Base-by-base conservation (phyloP, 1,140 invertebrate genomes). In the Drosophila melanogaster region DNA sequence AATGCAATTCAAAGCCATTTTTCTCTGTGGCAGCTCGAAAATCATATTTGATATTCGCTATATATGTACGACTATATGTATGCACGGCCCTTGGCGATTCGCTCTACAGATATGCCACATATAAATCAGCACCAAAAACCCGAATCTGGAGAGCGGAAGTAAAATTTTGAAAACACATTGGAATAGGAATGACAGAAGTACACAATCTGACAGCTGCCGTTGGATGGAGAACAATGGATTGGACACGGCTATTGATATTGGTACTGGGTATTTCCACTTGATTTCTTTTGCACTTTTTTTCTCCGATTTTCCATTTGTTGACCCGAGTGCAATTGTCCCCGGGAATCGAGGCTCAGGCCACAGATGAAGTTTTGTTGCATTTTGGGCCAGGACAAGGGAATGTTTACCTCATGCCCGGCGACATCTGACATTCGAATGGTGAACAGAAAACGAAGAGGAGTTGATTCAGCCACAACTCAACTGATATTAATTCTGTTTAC, bases 121-220 rank as follows among this genome's bases (percentile, higher is more conserved):
- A 81, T 79, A 83, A 83, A 79, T 83, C 79, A 75, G 61, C 74
- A 83, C 69, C 78, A 75, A 85, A 85, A 86, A 80, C 54, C 66
- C 56, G 55, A 47, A 44, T 47, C 51, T 24, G 49, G 35, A 57
- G 41, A 81, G 78, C 53, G 81, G 74, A 85, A 78, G 74, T 81
- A 51, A 17, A 77, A 60, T 62, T 80, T 77, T 14, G 10, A 26
- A 24, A 57, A 66, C 79, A 69, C 33, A 79, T 69, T 65, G 15
- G 53, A 40, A 70, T 56, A 43, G 26, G 51, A 66, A 64, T 10
- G 46, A 8, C 44, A 40, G 37, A 75, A 66, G 69, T 56, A 33
- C 43, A n/a, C 38, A 65, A 53, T 19, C 66, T 35, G 62, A 37
- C 83, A 86, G 83, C 83, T 86, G 81, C 65, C 79, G 57, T 56